Percentiles rank a stretch among this genome's conserved stretches.
Conservation (phyloP, 1,140 invertebrate genomes). For the Aradophagus sp. region DNA sequence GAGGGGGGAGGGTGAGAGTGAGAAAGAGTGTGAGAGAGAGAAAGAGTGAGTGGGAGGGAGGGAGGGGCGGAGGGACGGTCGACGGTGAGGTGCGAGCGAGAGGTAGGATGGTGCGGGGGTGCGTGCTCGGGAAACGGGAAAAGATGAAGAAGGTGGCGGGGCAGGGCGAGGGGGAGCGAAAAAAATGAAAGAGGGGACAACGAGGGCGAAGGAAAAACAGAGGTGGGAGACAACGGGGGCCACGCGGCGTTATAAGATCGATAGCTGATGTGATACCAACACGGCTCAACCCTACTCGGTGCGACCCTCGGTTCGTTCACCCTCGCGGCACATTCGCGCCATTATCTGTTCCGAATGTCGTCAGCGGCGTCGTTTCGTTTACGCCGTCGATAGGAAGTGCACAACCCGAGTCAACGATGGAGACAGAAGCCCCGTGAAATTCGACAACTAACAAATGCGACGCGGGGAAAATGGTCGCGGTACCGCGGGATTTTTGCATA, state of each 20-base stretch:
- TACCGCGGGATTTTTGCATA: too few relatives aligned
- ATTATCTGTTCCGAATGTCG: slow-evolving; percentile 75
- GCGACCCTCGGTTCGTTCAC: slow-evolving; percentile 73
- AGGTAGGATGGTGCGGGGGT: slow-evolving; percentile 22
- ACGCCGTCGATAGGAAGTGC: slow-evolving; percentile 52
- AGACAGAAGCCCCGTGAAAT: slow-evolving; percentile 27
- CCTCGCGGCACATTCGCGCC: slow-evolving; percentile 73
- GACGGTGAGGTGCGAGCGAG: slow-evolving; percentile 1
- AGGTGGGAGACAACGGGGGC: slow-evolving; percentile 60
- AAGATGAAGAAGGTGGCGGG: slow-evolving; percentile 36
- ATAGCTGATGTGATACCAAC: slow-evolving; percentile 72
- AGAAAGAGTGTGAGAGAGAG: slow-evolving; percentile 21
- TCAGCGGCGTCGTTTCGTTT: slow-evolving; percentile 73
- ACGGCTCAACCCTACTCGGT: slow-evolving; percentile 65
- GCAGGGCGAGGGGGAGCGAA: slow-evolving; percentile 31
- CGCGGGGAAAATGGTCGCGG: slow-evolving; percentile 5
- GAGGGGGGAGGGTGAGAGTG: slow-evolving; percentile 14
- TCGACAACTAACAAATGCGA: slow-evolving; percentile 21
- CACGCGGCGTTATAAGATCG: slow-evolving; percentile 70
- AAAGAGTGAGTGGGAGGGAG: slow-evolving; percentile 25
- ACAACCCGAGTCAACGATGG: slow-evolving; percentile 14
- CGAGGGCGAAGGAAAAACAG: slow-evolving; percentile 43
- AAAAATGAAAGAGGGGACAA: slow-evolving; percentile 36
- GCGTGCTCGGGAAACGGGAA: slow-evolving; percentile 51
- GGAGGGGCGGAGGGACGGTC: slow-evolving; percentile 8